These are phyloP conservation scores for Drosophila nasuta DNA, from an alignment of 1,140 invertebrate species.

Conservation along the genomic window DNA sequence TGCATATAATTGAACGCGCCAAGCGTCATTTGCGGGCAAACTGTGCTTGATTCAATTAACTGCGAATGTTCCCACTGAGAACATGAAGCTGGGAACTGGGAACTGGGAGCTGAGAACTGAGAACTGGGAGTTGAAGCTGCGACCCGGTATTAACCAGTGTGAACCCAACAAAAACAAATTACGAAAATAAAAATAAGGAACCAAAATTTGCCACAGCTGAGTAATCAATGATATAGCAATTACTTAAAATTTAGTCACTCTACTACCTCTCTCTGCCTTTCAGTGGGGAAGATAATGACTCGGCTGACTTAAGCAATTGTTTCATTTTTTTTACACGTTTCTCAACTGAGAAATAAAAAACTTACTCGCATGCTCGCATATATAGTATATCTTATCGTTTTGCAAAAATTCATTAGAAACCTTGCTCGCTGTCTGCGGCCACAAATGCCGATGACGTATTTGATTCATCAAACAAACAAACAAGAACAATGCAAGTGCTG, in stretches of 20 bases:
- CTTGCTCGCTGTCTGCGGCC: conserved; percentile 25
- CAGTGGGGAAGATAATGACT: conserved; percentile 20
- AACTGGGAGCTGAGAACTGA: not conserved
- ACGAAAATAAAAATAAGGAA: not conserved
- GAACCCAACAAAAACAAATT: conserved; percentile 15
- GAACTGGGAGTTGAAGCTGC: conserved; percentile 16
- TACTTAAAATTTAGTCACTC: conserved; percentile 32
- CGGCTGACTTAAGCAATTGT: conserved; percentile 20
- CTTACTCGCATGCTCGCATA: not conserved
- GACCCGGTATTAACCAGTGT: conserved; percentile 35
- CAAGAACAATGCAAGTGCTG: conserved; percentile 16
- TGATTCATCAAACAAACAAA: conserved; percentile 46
- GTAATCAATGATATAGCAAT: conserved; percentile 43
- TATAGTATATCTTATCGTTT: conserved; percentile 59
- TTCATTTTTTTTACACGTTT: conserved; percentile 14
- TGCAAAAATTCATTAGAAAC: conserved; percentile 34
- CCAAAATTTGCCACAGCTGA: conserved; percentile 30
- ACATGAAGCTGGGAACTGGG: not conserved
- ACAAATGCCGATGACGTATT: conserved; percentile 38
- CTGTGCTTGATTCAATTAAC: conserved; percentile 46
- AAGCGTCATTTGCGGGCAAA: conserved; percentile 29
- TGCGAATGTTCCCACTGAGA: conserved; percentile 11
- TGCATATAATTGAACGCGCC: conserved; percentile 48
- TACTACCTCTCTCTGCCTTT: not conserved
- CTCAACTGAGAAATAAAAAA: conserved; percentile 14